Base-by-base conservation (phyloP, 1,140 invertebrate genomes). In the Papilio dardanus region DNA sequence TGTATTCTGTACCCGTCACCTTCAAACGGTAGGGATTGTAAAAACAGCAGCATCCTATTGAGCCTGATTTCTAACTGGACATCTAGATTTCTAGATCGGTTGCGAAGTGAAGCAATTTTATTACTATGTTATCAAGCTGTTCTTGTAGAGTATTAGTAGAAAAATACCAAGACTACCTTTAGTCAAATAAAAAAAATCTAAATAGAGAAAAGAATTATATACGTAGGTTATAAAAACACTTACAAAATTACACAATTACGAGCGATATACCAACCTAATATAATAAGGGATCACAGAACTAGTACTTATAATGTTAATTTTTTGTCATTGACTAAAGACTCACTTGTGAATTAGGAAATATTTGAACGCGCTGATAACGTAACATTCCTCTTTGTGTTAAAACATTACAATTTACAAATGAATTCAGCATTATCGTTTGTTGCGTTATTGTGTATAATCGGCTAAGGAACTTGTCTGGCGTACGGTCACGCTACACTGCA, bases 401-500 rank as follows among this genome's bases (percentile, higher is more conserved):
- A 50, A n/a, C n/a, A 10, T 37, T 14, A 62, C 24, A 62, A n/a
- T n/a, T 62, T 62, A 71, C 28, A 46, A 46, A 42, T 68, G 40
- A 19, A 40, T 68, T 33, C 35, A 21, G 24, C 16, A 31, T 71
- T 50, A 79, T 81, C 78, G 74, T 76, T 80, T 76, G 71, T 81
- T 81, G 76, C 74, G 78, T 78, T 78, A 84, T 81, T 71, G 30
- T 79, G 78, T 82, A 83, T 81, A 76, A 82, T 84, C 79, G 75
- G 46, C 58, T 71, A 81, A 81, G 74, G 78, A 83, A 76, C 79
- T 77, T 74, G 62, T 71, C 76, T 80, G 71, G 82, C 82, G 81
- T 85, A 81, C 71, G 77, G 86, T 85, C 87, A 89, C 83, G 87
- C 81, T 77, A 86, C 82, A 81, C 71, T 86, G 83, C 71, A 73